Percentiles rank a stretch among this genome's conserved stretches.
Conservation (phyloP, 1,140 invertebrate species). For the Rhopalosiphum padi region DNA sequence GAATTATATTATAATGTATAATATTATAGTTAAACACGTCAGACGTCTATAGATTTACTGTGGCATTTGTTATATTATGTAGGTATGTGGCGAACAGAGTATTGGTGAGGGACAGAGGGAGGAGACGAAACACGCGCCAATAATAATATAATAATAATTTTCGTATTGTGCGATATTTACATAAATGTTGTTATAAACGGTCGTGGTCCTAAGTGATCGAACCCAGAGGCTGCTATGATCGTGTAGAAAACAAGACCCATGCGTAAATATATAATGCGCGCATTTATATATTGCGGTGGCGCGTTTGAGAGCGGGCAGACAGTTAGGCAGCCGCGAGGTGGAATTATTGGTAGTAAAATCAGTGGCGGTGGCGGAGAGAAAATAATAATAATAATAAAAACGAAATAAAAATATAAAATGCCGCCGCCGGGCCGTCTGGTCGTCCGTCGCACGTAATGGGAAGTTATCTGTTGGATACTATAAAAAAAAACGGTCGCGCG, state of each 20-base stretch:
- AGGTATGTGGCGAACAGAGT: background rate
- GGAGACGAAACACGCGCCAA: background rate
- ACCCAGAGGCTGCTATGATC: background rate
- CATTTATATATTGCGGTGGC: background rate
- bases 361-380: background rate
- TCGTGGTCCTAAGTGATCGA: constrained; percentile 15
- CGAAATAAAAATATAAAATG: background rate
- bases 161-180: constrained; percentile 33
- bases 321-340: background rate
- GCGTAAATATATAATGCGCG: background rate
- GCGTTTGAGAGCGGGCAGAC: background rate
- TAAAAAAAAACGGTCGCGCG: constrained; percentile 37
- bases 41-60: background rate
- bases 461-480: background rate
- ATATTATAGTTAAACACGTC: constrained; percentile 2
- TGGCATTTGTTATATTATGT: background rate
- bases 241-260: background rate
- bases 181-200: constrained; percentile 27
- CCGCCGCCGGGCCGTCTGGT: constrained; percentile 40
- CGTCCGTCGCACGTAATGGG: background rate
- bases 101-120: background rate
- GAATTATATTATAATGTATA: background rate
- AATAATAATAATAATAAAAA: background rate
- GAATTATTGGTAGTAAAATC: constrained; percentile 42
- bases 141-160: constrained; percentile 9